These are phyloP conservation scores for Drosophila kikkawai DNA, from an alignment of 1,140 invertebrate genomes.

Conservation along the genomic window DNA sequence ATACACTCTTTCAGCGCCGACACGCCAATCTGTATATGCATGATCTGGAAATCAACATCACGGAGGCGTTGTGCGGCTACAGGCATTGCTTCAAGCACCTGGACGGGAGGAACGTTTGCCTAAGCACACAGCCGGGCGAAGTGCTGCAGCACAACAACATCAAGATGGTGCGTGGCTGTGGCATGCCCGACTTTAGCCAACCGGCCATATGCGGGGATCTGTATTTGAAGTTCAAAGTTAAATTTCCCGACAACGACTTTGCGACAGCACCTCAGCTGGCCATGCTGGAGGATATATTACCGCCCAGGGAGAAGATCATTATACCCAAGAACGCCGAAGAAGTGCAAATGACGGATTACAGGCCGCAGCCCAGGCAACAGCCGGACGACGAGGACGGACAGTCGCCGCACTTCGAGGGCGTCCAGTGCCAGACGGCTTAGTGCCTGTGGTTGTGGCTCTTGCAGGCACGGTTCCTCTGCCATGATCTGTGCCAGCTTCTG, in stretches of 20 bases:
- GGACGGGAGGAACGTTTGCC: conserved; percentile 92
- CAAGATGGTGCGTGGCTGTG: conserved; percentile 93
- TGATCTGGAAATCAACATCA: conserved; percentile 89
- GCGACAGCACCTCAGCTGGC: conserved; percentile 89
- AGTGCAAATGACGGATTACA: conserved; percentile 92
- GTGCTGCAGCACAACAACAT: conserved; percentile 90
- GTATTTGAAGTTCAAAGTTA: conserved; percentile 94
- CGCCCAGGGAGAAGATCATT: conserved; percentile 88
- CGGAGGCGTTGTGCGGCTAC: conserved; percentile 96
- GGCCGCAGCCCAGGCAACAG: conserved; percentile 87
- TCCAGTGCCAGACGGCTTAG: conserved; percentile 81
- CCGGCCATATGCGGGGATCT: conserved; percentile 94
- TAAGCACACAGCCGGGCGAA: conserved; percentile 90
- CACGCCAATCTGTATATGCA: conserved; percentile 92
- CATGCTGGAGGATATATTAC: conserved; percentile 90
- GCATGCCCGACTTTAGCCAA: conserved; percentile 95
- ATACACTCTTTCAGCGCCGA: conserved; percentile 91
- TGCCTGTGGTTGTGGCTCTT: conserved; percentile 69
- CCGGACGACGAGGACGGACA: conserved; percentile 74
- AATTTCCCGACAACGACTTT: conserved; percentile 94
- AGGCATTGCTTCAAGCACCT: conserved; percentile 92
- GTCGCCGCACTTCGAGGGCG: conserved; percentile 71
- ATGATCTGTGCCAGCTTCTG: conserved; percentile 57
- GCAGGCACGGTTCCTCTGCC: conserved; percentile 55
- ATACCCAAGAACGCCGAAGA: conserved; percentile 93